phyloP scores from a whole-genome alignment of 1,140 invertebrate species.

The Helicoverpa armigera region DNA sequence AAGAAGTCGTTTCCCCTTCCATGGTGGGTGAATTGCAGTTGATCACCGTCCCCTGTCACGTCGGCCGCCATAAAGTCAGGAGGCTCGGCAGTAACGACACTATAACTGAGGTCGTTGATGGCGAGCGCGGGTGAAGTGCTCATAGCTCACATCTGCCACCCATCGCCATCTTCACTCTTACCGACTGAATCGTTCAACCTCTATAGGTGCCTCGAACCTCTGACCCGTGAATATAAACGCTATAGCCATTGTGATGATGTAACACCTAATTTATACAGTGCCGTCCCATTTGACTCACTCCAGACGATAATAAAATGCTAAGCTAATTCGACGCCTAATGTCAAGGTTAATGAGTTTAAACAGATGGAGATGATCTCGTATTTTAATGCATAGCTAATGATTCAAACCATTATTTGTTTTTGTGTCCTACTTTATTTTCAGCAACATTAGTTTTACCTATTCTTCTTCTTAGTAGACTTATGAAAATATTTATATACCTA shows the following conservation, averaged over 20 bases:
- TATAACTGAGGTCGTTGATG: slow-evolving; percentile 20
- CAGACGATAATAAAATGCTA: background rate
- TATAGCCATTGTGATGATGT: background rate
- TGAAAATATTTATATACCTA: too few species aligned
- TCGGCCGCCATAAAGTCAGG: slow-evolving; percentile 8
- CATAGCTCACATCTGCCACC: slow-evolving; percentile 34
- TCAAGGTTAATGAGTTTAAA: slow-evolving; percentile 3
- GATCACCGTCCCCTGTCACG: slow-evolving; percentile 39
- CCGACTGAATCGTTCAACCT: background rate
- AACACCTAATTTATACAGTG: background rate
- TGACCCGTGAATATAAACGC: background rate
- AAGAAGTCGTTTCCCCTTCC: slow-evolving; percentile 8
- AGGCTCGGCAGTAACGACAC: slow-evolving; percentile 16
- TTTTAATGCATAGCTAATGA: slow-evolving; percentile 10
- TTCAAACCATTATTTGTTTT: background rate
- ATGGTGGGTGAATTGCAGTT: slow-evolving; percentile 22
- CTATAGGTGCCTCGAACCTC: background rate
- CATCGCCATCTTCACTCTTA: background rate
- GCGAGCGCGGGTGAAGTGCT: background rate
- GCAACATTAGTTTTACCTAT: too few species aligned
- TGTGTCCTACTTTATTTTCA: background rate
- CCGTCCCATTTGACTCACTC: background rate
- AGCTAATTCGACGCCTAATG: background rate
- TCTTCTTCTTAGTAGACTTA: too few species aligned
- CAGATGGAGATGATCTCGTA: background rate